Conservation (phyloP, 2,797 vertebrate species). For the Gymnopithys bicolor region DNA sequence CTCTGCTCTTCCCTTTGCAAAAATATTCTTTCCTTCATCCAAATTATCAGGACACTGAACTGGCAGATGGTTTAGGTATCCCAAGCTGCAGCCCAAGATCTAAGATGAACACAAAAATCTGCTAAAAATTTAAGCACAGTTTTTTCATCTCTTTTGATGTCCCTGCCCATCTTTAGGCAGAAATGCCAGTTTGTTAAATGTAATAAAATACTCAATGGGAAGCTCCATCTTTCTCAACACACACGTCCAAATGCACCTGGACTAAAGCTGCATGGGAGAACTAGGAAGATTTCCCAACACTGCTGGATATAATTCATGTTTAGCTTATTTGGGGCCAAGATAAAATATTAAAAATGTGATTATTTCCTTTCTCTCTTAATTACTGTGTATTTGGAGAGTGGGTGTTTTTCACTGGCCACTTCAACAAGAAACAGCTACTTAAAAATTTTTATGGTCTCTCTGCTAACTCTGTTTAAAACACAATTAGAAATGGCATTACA, state of each 20-base stretch:
- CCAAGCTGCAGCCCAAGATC: not conserved
- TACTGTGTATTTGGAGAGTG: not conserved
- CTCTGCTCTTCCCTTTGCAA: not conserved
- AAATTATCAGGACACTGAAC: not conserved
- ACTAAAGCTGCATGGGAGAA: not conserved
- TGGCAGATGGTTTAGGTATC: not conserved
- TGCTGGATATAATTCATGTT: not conserved
- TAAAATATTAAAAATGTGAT: not conserved
- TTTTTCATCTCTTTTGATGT: not conserved
- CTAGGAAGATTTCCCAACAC: constrained; percentile 1
- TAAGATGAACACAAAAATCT: not conserved
- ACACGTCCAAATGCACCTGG: not conserved
- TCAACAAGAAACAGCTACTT: not conserved
- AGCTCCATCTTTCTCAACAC: not conserved
- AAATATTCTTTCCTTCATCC: not conserved
- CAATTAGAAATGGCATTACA: not conserved
- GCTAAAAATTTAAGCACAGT: not conserved
- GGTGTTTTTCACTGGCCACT: not conserved
- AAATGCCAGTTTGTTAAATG: not conserved
- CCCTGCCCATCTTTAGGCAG: not conserved
- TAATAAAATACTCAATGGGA: not conserved
- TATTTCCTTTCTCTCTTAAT: not conserved
- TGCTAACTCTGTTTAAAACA: constrained; percentile 6
- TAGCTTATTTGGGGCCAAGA: not conserved
- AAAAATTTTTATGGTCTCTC: not conserved